Evolutionary conservation across 2,113 vertebrate species (phyloP).

Genomic region (Procapra przewalskii): DNA sequence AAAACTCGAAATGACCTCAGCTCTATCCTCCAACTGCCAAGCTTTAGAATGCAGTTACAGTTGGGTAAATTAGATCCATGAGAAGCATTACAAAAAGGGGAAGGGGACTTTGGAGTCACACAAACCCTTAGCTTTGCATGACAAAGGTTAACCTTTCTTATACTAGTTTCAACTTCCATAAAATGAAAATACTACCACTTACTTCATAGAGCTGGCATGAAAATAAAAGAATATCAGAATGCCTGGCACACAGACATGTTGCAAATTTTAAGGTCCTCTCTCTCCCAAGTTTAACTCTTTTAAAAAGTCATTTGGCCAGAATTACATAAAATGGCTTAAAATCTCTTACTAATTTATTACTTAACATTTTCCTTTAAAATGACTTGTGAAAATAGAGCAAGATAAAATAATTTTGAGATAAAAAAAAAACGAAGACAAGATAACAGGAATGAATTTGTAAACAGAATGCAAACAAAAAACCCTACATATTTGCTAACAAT

Average conservation of each 20-base stretch:
- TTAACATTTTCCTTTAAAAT: constrained; percentile 9
- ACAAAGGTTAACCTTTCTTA: neutral
- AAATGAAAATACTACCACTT: neutral
- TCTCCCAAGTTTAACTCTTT: constrained; percentile 6
- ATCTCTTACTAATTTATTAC: neutral
- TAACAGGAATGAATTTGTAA: neutral
- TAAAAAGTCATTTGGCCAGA: constrained; percentile 1
- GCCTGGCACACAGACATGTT: neutral
- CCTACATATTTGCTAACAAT: neutral
- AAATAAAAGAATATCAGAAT: neutral
- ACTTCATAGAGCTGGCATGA: neutral
- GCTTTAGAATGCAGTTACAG: neutral
- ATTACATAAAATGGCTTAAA: constrained; percentile 21
- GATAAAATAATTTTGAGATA: neutral
- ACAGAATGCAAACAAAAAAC: neutral
- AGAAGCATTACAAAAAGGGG: neutral
- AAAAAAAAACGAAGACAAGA: neutral
- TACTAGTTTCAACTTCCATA: neutral
- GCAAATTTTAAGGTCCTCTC: neutral
- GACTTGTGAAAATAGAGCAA: neutral
- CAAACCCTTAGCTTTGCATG: neutral
- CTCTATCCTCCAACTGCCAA: neutral
- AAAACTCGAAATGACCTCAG: neutral
- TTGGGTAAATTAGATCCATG: neutral
- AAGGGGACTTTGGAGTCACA: neutral